Evolutionary conservation across 2,797 vertebrate genomes (phyloP).

Genomic region (Falco concolor): DNA sequence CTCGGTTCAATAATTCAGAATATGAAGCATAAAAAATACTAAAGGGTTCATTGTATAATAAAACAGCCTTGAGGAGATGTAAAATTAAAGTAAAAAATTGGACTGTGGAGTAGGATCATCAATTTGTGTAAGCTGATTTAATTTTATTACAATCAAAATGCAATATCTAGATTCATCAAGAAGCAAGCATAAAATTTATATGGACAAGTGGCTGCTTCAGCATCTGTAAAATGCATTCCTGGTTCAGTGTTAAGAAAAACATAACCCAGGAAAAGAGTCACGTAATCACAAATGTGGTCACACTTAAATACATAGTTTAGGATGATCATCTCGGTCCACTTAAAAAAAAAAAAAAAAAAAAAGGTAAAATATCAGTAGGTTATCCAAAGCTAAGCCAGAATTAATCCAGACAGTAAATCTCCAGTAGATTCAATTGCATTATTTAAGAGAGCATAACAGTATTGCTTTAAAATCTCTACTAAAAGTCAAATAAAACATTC

Average conservation of each 20-base stretch:
- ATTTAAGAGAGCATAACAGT: background rate
- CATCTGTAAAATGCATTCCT: background rate
- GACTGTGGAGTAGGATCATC: background rate
- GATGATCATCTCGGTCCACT: background rate
- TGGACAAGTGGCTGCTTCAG: background rate
- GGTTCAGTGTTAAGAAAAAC: background rate
- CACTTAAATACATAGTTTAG: background rate
- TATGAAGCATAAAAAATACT: background rate
- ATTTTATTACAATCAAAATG: background rate
- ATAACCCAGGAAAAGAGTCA: background rate
- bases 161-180: background rate
- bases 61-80: background rate
- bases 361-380: background rate
- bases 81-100: background rate
- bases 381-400: background rate
- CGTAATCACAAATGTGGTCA: background rate
- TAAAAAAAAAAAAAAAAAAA: background rate
- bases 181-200: background rate
- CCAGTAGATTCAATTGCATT: background rate
- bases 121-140: background rate
- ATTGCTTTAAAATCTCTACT: background rate
- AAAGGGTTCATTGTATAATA: background rate
- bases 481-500: background rate
- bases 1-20: conserved; percentile 28
- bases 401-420: background rate